A percentile compares a stretch with the other conserved stretches of the same genome.
These are phyloP conservation scores for Chitala chitala DNA, from an alignment of 2,113 vertebrate species.

Conservation along the genomic window DNA sequence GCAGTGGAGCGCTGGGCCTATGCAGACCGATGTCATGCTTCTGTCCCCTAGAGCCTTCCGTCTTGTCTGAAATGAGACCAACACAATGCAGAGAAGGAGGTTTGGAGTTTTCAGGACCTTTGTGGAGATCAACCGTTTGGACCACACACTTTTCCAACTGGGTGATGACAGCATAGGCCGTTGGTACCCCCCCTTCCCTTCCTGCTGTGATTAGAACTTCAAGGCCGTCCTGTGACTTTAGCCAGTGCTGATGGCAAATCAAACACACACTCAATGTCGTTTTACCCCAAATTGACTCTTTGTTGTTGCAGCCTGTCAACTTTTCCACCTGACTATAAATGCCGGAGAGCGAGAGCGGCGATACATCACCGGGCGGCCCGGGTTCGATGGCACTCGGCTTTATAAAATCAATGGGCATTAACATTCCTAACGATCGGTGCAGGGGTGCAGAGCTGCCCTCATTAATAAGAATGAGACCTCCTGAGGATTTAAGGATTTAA, in stretches of 20 bases:
- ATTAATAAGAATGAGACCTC: constrained; percentile 15
- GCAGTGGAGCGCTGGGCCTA: too few species aligned
- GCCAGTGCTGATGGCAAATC: constrained; percentile 12
- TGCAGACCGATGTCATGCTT: too few species aligned
- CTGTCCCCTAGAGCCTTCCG: too few species aligned
- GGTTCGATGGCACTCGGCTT: constrained; percentile 10
- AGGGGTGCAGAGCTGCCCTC: neutral
- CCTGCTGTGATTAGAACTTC: neutral
- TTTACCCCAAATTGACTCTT: constrained; percentile 24
- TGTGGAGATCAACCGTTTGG: neutral
- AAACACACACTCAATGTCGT: neutral
- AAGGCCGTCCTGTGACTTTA: neutral
- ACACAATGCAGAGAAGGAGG: too few species aligned
- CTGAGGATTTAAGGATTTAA: constrained; percentile 12
- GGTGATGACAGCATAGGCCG: neutral
- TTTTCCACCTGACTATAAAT: neutral
- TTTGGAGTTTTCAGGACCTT: neutral
- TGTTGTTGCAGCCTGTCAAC: constrained; percentile 29
- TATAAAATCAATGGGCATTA: constrained; percentile 45
- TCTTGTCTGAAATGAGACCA: too few species aligned
- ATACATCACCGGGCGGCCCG: constrained; percentile 12
- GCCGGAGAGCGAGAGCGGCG: constrained; percentile 17
- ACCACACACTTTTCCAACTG: neutral
- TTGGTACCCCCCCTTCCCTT: too few species aligned
- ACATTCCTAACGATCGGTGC: constrained; percentile 24